phyloP scores from a whole-genome alignment of 2,888 invertebrate genomes.

The Yponomeuta sedellus region DNA sequence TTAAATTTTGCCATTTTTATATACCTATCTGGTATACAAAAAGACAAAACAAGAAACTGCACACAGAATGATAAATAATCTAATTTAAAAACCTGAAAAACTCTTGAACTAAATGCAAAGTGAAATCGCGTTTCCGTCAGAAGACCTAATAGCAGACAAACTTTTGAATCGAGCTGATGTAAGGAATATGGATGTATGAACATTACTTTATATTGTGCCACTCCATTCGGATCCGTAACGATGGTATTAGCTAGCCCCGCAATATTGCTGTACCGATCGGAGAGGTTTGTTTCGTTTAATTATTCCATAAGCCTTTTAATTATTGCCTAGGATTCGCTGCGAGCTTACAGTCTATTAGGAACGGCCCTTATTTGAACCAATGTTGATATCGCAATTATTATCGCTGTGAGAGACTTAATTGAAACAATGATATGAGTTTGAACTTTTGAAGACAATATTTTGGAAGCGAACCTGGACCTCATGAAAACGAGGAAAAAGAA shows the following conservation, averaged over 20 bases:
- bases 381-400: conserved; percentile 2
- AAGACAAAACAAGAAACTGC: too few relatives aligned
- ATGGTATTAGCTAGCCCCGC: conserved; percentile 17
- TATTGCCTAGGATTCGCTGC: conserved; percentile 42
- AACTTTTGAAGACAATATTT: not conserved
- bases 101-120: too few relatives aligned
- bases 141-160: too few relatives aligned
- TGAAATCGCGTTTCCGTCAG: too few relatives aligned
- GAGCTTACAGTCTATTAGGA: conserved; percentile 33
- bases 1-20: too few relatives aligned
- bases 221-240: conserved; percentile 14
- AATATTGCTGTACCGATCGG: conserved; percentile 17
- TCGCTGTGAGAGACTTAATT: not conserved
- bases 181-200: not conserved
- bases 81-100: too few relatives aligned
- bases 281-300: conserved; percentile 43
- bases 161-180: not conserved
- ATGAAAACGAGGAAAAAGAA: too few relatives aligned
- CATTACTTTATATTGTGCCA: not conserved
- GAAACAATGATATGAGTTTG: not conserved
- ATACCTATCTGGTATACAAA: too few relatives aligned
- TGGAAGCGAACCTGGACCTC: too few relatives aligned
- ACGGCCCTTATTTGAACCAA: conserved; percentile 24
- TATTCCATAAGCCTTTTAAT: conserved; percentile 55
- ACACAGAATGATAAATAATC: too few relatives aligned